A percentile compares a stretch with the other conserved stretches of the same genome.
phyloP scores from a whole-genome alignment of 2,797 vertebrate species.

The Tympanoctomys barrerae region DNA sequence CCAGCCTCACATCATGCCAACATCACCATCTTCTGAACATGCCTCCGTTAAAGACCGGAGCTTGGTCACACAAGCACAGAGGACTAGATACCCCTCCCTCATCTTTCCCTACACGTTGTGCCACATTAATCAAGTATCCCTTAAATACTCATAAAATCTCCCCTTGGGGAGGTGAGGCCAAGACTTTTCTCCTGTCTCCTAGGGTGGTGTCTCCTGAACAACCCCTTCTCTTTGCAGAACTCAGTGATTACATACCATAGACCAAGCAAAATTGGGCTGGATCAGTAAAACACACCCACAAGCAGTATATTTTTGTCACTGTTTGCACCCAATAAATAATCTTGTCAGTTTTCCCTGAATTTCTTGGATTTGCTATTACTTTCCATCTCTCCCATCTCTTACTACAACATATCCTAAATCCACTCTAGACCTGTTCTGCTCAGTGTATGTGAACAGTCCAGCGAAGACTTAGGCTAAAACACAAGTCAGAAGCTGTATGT shows the following conservation, averaged over 20 bases:
- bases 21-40: not conserved
- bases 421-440: not conserved
- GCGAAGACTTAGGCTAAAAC: not conserved
- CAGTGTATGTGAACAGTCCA: not conserved
- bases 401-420: not conserved
- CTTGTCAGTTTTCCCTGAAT: not conserved
- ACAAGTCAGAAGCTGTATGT: not conserved
- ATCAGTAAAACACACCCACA: not conserved
- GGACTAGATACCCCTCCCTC: not conserved
- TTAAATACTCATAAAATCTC: not conserved
- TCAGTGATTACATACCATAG: not conserved
- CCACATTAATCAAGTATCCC: not conserved
- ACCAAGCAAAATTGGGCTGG: not conserved
- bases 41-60: not conserved
- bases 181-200: not conserved
- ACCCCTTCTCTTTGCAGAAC: not conserved
- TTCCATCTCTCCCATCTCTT: not conserved
- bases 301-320: not conserved
- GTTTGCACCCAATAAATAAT: not conserved
- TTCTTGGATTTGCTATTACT: slow-evolving; percentile 9
- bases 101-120: not conserved
- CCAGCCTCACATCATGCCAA: too few species aligned
- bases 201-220: not conserved
- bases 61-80: too few species aligned
- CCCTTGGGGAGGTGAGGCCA: not conserved